A percentile compares a stretch with the other conserved stretches of the same genome.
Evolutionary conservation across 2,888 invertebrate genomes (phyloP).

Genomic region (Melitaea athalia): DNA sequence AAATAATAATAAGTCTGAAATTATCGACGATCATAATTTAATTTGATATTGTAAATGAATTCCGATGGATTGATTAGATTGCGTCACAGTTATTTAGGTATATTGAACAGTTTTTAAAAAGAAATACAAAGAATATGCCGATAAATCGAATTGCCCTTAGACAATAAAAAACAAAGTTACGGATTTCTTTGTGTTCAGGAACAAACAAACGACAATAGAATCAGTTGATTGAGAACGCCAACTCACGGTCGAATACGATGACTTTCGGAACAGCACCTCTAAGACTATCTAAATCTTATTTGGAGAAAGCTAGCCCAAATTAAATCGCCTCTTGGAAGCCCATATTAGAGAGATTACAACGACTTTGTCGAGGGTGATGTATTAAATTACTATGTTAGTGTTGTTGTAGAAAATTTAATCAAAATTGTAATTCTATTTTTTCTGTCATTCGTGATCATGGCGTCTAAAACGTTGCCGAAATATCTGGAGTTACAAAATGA

Average conservation of each 20-base stretch:
- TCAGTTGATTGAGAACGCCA: constrained; percentile 18
- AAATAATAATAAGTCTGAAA: no score
- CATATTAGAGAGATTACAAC: constrained; percentile 22
- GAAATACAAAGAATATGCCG: no score
- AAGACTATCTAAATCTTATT: constrained; percentile 26
- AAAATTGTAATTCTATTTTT: neutral
- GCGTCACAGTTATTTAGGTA: neutral
- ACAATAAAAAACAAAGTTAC: constrained; percentile 18
- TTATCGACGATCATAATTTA: no score
- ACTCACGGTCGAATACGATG: constrained; percentile 29
- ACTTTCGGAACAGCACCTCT: constrained; percentile 22
- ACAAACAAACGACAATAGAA: constrained; percentile 18
- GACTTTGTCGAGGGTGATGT: neutral
- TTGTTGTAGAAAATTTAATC: neutral
- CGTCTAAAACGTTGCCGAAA: no score
- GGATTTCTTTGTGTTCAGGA: constrained; percentile 15
- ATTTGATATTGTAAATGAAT: no score
- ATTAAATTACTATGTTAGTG: constrained; percentile 1
- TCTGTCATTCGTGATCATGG: no score
- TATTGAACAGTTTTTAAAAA: no score
- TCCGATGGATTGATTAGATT: no score
- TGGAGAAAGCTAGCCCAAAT: constrained; percentile 29
- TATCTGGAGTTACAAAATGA: no score
- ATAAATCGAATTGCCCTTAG: constrained; percentile 7
- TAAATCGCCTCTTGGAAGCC: constrained; percentile 19